Conservation (phyloP, 2,888 invertebrate species). For the Rhingia rostrata region DNA sequence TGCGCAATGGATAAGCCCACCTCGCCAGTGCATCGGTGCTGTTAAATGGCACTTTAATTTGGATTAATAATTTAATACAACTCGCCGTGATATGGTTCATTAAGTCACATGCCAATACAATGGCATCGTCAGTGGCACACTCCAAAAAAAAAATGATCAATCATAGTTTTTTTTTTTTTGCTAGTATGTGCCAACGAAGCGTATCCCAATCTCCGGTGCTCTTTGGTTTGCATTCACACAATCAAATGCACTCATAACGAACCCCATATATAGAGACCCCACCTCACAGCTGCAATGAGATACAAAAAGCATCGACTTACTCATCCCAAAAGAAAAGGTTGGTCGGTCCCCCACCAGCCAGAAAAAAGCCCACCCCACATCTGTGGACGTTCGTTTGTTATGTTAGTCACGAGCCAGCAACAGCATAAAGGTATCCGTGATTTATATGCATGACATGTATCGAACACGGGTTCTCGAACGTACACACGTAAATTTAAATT, state of each 20-base stretch:
- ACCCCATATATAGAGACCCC: neutral
- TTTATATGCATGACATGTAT: conserved; percentile 67
- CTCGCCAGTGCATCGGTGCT: conserved; percentile 7
- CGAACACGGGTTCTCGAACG: conserved; percentile 58
- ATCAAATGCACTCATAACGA: conserved; percentile 4
- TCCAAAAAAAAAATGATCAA: conserved; percentile 15
- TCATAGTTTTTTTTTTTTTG: neutral
- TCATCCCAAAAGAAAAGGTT: neutral
- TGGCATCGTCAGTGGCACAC: conserved; percentile 6
- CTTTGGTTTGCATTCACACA: conserved; percentile 28
- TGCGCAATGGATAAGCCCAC: conserved; percentile 35
- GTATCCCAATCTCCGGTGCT: conserved; percentile 7
- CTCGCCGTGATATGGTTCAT: conserved; percentile 46
- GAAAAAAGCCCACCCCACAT: neutral
- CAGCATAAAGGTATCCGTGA: conserved; percentile 41
- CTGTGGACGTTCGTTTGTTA: conserved; percentile 15
- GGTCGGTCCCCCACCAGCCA: neutral
- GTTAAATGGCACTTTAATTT: conserved; percentile 56
- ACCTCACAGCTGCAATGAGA: neutral
- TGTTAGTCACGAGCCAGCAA: conserved; percentile 53
- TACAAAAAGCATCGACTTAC: neutral
- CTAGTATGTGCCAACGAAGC: conserved; percentile 6
- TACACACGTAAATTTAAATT: conserved; percentile 66
- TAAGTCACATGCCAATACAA: conserved; percentile 43
- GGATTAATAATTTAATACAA: conserved; percentile 62